A percentile compares a stretch with the other conserved stretches of the same genome.
These are phyloP conservation scores for Odontomachus brunneus DNA, from an alignment of 1,140 invertebrate genomes.

Conservation along the genomic window DNA sequence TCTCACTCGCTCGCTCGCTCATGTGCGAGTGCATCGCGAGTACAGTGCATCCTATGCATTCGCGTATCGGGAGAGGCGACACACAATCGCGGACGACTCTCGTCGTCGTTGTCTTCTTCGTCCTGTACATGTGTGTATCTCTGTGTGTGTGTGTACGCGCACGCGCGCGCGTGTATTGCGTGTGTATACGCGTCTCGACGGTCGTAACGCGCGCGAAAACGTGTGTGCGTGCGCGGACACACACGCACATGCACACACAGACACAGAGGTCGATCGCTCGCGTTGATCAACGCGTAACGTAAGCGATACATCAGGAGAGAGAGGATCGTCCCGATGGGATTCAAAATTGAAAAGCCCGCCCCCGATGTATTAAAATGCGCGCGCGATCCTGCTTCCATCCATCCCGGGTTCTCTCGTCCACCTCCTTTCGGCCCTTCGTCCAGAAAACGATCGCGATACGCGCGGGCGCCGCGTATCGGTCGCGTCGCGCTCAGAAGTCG, in stretches of 20 bases:
- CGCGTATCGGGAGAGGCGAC: constrained; percentile 15
- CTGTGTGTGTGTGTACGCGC: constrained; percentile 15
- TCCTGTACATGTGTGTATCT: not conserved
- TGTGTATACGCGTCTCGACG: not conserved
- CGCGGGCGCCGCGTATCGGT: constrained; percentile 20
- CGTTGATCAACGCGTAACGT: constrained; percentile 76
- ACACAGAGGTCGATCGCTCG: constrained; percentile 60
- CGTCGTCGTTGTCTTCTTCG: constrained; percentile 22
- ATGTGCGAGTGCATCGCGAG: constrained; percentile 24
- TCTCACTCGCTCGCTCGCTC: constrained; percentile 16
- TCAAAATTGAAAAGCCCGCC: constrained; percentile 79
- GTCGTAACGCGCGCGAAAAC: constrained; percentile 52
- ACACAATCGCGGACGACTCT: constrained; percentile 40
- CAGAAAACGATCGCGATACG: constrained; percentile 58
- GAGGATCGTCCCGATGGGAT: constrained; percentile 62
- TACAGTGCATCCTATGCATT: constrained; percentile 1
- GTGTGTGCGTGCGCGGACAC: not conserved
- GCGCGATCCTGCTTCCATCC: constrained; percentile 34
- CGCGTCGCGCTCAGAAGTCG: constrained; percentile 60
- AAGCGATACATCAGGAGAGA: constrained; percentile 82
- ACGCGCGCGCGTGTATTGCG: not conserved
- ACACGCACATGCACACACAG: not conserved
- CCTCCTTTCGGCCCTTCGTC: constrained; percentile 60
- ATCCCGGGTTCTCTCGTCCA: constrained; percentile 45
- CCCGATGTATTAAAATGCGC: constrained; percentile 79